Percentiles rank a stretch among this genome's conserved stretches.
Evolutionary conservation across 2,888 invertebrate species (phyloP).

Genomic region (Sipha maydis): DNA sequence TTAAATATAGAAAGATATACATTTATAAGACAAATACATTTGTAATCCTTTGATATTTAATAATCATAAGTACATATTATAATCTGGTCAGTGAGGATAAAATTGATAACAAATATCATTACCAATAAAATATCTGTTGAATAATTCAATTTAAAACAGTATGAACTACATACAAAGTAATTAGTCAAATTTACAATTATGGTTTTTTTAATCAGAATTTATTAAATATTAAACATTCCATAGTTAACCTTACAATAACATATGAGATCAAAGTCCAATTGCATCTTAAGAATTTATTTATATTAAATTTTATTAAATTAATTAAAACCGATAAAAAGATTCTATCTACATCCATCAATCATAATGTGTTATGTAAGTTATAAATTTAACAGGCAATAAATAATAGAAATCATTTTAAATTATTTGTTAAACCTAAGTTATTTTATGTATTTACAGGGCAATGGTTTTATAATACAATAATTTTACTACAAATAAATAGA

Average conservation of each 20-base stretch:
- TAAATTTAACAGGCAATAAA: no score
- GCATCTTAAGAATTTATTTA: not conserved
- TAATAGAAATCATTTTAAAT: no score
- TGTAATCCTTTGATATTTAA: no score
- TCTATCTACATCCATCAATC: no score
- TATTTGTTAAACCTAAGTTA: no score
- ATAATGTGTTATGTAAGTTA: no score
- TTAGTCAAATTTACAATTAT: constrained; percentile 19
- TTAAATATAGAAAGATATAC: no score
- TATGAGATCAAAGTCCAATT: constrained; percentile 15
- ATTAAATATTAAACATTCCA: constrained; percentile 38
- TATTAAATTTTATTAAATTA: not conserved
- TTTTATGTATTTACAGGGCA: no score
- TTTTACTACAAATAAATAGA: no score
- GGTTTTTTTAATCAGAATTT: not conserved
- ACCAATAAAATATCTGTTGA: not conserved
- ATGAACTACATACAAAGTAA: not conserved
- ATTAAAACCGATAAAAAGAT: not conserved
- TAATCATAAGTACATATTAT: no score
- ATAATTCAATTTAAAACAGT: not conserved
- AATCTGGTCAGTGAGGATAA: not conserved
- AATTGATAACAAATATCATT: not conserved
- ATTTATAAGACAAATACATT: no score
- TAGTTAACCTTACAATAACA: not conserved
- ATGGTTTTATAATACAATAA: no score